Percentiles rank a stretch among this genome's conserved stretches.
Evolutionary conservation across 2,888 invertebrate species (phyloP).

Genomic region (Asteroscopus sphinx): DNA sequence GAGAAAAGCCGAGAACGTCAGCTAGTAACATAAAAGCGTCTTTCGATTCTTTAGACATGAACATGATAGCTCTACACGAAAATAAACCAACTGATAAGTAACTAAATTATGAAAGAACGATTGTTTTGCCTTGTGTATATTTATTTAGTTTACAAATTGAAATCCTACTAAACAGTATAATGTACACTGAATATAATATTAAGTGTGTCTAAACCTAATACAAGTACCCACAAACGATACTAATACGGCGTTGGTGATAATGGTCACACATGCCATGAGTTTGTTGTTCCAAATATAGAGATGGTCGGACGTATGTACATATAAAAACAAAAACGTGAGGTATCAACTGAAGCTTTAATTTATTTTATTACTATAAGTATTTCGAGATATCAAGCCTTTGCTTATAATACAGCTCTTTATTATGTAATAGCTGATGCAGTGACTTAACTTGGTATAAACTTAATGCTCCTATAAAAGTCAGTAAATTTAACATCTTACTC

Average conservation of each 20-base stretch:
- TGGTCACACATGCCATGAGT: constrained; percentile 3
- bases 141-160: too few relatives aligned
- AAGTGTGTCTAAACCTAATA: constrained; percentile 15
- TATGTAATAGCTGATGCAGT: constrained; percentile 4
- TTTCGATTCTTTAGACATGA: too few relatives aligned
- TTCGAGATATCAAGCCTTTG: constrained; percentile 4
- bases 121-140: too few relatives aligned
- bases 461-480: background rate
- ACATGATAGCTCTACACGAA: too few relatives aligned
- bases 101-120: too few relatives aligned
- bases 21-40: too few relatives aligned
- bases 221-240: constrained; percentile 22
- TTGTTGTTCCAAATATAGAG: constrained; percentile 8
- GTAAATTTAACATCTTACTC: too few relatives aligned
- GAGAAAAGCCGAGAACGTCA: too few relatives aligned
- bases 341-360: constrained; percentile 7
- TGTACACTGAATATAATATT: background rate
- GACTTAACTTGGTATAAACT: constrained; percentile 1
- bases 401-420: background rate
- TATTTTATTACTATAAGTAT: constrained; percentile 13
- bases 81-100: too few relatives aligned
- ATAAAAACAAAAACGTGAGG: constrained; percentile 29
- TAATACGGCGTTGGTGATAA: constrained; percentile 12
- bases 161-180: too few relatives aligned
- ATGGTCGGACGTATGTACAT: background rate